Conservation (phyloP, 2,888 invertebrate genomes). For the Meteorus cinctellus region DNA sequence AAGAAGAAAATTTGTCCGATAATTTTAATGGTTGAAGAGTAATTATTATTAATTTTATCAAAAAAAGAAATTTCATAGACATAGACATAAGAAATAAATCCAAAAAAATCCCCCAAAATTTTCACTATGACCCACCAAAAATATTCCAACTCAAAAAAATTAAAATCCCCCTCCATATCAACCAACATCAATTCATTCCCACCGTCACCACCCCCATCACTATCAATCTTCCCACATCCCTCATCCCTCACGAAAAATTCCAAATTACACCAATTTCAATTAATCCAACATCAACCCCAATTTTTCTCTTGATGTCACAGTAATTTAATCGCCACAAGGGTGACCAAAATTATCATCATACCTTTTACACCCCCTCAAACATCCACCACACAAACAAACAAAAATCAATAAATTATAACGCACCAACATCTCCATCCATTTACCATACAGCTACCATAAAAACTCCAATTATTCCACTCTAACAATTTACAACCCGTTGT, state of each 20-base stretch:
- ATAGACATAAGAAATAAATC: too few relatives aligned
- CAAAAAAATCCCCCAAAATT: too few relatives aligned
- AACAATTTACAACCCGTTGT: slow-evolving; percentile 12
- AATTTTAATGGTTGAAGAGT: too few relatives aligned
- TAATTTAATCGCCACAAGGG: slow-evolving; percentile 36
- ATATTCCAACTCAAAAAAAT: too few relatives aligned
- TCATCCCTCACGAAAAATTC: neutral
- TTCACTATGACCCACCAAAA: too few relatives aligned
- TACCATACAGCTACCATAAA: neutral
- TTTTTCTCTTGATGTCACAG: slow-evolving; percentile 39
- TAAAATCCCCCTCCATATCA: too few relatives aligned
- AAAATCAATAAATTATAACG: neutral
- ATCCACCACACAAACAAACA: neutral
- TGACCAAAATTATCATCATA: slow-evolving; percentile 8
- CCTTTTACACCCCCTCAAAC: neutral
- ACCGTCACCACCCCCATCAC: too few relatives aligned
- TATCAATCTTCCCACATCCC: neutral
- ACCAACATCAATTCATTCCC: too few relatives aligned
- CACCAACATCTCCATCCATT: neutral
- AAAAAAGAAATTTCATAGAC: too few relatives aligned
- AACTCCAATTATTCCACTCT: slow-evolving; percentile 10
- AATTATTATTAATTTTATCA: too few relatives aligned
- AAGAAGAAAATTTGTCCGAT: too few relatives aligned
- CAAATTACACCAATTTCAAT: slow-evolving; percentile 33
- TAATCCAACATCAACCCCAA: slow-evolving; percentile 43